A percentile compares a stretch with the other conserved stretches of the same genome.
These are phyloP conservation scores for Achroia grisella DNA, from an alignment of 1,140 invertebrate species.

Conservation along the genomic window DNA sequence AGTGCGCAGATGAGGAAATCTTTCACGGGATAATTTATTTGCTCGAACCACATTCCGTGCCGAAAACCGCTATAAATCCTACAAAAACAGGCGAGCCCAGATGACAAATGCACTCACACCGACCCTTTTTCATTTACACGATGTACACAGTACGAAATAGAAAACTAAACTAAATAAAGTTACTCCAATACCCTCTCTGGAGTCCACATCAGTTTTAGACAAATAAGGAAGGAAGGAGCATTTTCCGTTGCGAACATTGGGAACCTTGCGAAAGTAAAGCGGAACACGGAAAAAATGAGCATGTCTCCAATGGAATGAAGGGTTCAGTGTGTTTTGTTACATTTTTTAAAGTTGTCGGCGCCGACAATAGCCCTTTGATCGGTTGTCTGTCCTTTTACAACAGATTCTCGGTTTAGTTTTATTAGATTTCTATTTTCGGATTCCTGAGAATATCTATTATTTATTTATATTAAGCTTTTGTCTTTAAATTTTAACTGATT, in stretches of 20 bases:
- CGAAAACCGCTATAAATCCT: constrained; percentile 6
- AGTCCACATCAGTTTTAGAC: constrained; percentile 55
- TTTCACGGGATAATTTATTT: too few relatives aligned
- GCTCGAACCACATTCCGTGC: background rate
- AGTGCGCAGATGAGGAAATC: too few relatives aligned
- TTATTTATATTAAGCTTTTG: too few relatives aligned
- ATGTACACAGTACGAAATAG: constrained; percentile 42
- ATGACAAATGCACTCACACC: constrained; percentile 24
- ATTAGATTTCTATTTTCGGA: too few relatives aligned
- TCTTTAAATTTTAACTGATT: too few relatives aligned
- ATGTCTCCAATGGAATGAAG: background rate
- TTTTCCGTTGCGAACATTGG: constrained; percentile 35
- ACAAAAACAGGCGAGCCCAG: constrained; percentile 11
- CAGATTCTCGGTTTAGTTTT: background rate
- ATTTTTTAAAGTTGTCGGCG: background rate
- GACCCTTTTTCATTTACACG: constrained; percentile 50
- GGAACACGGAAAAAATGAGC: constrained; percentile 17
- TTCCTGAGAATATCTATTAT: too few relatives aligned
- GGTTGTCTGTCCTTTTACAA: background rate
- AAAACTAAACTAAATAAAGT: constrained; percentile 54
- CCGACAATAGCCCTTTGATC: background rate
- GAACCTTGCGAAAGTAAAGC: constrained; percentile 14
- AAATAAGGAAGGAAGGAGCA: constrained; percentile 51
- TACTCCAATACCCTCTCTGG: constrained; percentile 30
- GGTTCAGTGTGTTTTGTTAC: constrained; percentile 1